These are phyloP conservation scores for Ladona fulva DNA, from an alignment of 1,140 invertebrate genomes.

Conservation along the genomic window DNA sequence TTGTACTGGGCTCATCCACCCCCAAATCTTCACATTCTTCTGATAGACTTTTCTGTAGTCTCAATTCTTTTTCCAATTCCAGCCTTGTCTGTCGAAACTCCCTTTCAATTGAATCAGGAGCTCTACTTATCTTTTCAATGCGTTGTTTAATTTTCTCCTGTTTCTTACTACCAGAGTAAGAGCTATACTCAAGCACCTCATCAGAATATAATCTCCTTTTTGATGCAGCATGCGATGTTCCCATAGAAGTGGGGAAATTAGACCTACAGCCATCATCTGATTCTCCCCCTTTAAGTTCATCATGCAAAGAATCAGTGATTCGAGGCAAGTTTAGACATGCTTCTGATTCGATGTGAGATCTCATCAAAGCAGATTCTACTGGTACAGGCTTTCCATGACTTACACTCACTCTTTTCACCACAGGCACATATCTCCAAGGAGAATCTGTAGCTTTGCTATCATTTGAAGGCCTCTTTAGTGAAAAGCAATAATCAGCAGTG, in stretches of 20 bases:
- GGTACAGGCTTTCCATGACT: constrained; percentile 12
- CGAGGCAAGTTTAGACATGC: not conserved
- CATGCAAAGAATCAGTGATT: not conserved
- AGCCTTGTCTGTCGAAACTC: constrained; percentile 28
- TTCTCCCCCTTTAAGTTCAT: not conserved
- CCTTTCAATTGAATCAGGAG: constrained; percentile 15
- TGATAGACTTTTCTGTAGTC: constrained; percentile 55
- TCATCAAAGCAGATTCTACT: not conserved
- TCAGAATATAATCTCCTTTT: not conserved
- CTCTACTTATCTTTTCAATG: not conserved
- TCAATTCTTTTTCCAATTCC: constrained; percentile 41
- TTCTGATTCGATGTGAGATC: not conserved
- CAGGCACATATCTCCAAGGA: constrained; percentile 38
- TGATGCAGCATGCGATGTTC: not conserved
- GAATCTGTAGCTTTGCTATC: constrained; percentile 31
- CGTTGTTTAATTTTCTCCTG: not conserved
- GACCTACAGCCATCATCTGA: not conserved
- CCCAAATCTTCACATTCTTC: constrained; percentile 68
- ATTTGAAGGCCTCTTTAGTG: constrained; percentile 10
- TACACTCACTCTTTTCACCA: constrained; percentile 11
- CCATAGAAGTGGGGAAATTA: not conserved
- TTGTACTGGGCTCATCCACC: constrained; percentile 64
- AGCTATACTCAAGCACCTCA: not conserved
- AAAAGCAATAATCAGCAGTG: not conserved
- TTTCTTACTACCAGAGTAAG: not conserved